Evolutionary conservation across 2,797 vertebrate species (phyloP).

Genomic region (Notoglanidium macrostoma): DNA sequence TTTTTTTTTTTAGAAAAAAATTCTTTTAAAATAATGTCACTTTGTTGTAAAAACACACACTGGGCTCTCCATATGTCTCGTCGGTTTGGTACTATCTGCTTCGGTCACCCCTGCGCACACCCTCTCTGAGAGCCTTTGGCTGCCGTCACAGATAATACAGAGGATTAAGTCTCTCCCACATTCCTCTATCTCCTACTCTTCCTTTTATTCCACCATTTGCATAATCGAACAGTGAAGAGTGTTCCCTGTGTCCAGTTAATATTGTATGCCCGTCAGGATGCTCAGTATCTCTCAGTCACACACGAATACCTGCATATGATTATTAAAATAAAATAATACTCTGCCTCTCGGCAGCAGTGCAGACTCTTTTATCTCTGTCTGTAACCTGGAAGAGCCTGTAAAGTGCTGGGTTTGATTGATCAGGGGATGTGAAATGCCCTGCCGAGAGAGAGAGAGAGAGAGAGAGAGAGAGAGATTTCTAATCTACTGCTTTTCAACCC

Average conservation of each 20-base stretch:
- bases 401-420: conserved; percentile 23
- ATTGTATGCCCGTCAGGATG: conserved; percentile 16
- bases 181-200: conserved; percentile 30
- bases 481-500: conserved; percentile 19
- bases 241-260: conserved; percentile 37
- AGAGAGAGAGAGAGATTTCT: background rate
- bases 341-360: conserved; percentile 16
- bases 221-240: conserved; percentile 26
- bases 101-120: conserved; percentile 5
- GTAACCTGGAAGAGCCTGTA: conserved; percentile 26
- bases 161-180: conserved; percentile 35
- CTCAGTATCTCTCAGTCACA: conserved; percentile 7
- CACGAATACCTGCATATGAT: conserved; percentile 22
- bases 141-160: conserved; percentile 41
- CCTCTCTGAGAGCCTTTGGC: conserved; percentile 16
- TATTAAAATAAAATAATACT: conserved; percentile 36
- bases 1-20: background rate
- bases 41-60: background rate
- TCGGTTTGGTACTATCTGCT: background rate
- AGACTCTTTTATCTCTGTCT: conserved; percentile 26
- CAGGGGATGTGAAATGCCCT: conserved; percentile 20
- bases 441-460: background rate
- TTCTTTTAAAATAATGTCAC: background rate
- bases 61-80: background rate
- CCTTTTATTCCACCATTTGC: conserved; percentile 33